Base-by-base conservation (phyloP, 2,113 vertebrate species). In the Setophaga coronata region DNA sequence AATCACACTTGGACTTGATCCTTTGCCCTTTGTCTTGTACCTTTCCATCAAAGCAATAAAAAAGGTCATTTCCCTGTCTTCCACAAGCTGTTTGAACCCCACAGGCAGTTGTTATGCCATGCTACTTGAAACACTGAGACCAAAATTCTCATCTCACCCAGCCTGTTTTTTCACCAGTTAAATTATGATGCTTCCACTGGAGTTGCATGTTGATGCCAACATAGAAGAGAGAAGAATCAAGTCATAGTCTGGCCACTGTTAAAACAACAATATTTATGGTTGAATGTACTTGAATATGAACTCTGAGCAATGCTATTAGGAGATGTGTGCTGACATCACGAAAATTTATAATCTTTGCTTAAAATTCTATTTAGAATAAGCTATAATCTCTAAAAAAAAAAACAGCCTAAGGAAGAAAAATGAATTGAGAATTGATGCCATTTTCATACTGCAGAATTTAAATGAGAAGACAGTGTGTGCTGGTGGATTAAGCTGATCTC, bases 361-460 rank as follows among this genome's bases (percentile, higher is more conserved):
- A 43, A 88, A 94, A 74, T 87, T 82, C 50, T 64, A 15, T 64
- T 93, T 78, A 54, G 60, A 86, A 92, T 86, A 83, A 90, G 31
- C 28, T 77, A 3, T 66, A 78, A 82, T 88, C 29, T 74, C 72
- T 31, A 3, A 25, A 64, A 60, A 4, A 60, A 4, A 38, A 24
- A 62, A 28, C 42, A 80, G 36, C 71, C 28, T 29, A 28, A 92
- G 51, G 71, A 95, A 56, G 53, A 62, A 71, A 67, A 74, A 60
- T 86, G 0, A 94, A 56, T 77, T 71, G 69, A 73, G 54, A 67
- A 70, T 86, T 77, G 71, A 74, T 88, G 48, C 51, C 24, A 9
- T 80, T 96, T 94, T 86, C 82, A 77, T 82, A 34, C 45, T 70
- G 42, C 53, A 86, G 56, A 88, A 80, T 77, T 88, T 80, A 93